phyloP scores from a whole-genome alignment of 2,888 invertebrate species.

The Apoda limacodes region DNA sequence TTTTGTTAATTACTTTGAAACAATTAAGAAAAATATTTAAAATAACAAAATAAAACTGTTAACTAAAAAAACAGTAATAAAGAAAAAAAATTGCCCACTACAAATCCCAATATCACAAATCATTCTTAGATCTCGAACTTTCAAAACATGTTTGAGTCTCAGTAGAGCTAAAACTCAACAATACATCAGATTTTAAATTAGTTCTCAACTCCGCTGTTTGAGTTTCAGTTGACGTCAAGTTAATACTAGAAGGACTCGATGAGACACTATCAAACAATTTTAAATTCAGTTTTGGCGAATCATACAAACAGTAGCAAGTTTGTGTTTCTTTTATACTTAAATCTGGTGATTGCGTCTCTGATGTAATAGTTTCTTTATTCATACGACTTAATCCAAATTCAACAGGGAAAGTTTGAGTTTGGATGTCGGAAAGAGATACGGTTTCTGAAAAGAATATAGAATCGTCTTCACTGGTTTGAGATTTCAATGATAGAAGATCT shows the following conservation, averaged over 20 bases:
- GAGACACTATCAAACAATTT: slow-evolving; percentile 36
- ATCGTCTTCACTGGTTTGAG: slow-evolving; percentile 48
- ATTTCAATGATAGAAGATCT: slow-evolving; percentile 41
- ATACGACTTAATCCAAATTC: slow-evolving; percentile 44
- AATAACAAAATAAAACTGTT: no score
- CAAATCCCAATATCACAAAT: slow-evolving; percentile 29
- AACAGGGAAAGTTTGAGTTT: slow-evolving; percentile 51
- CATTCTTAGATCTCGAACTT: slow-evolving; percentile 22
- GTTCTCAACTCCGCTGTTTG: slow-evolving; percentile 34
- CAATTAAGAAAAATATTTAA: no score
- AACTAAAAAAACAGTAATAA: no score
- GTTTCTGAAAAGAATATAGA: slow-evolving; percentile 44
- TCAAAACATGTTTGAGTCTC: slow-evolving; percentile 52
- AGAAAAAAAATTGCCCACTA: no score
- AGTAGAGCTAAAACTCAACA: slow-evolving; percentile 37
- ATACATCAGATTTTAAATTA: slow-evolving; percentile 30
- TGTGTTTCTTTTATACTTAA: slow-evolving; percentile 54
- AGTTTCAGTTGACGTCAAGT: slow-evolving; percentile 44
- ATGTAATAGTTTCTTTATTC: slow-evolving; percentile 44
- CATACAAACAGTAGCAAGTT: slow-evolving; percentile 44
- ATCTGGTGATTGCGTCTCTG: slow-evolving; percentile 39
- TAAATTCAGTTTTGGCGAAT: slow-evolving; percentile 33
- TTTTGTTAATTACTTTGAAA: no score
- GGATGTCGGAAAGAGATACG: slow-evolving; percentile 48
- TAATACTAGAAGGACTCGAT: slow-evolving; percentile 32